Evolutionary conservation across 2,113 vertebrate genomes (phyloP).

Genomic region (Barbus barbus): DNA sequence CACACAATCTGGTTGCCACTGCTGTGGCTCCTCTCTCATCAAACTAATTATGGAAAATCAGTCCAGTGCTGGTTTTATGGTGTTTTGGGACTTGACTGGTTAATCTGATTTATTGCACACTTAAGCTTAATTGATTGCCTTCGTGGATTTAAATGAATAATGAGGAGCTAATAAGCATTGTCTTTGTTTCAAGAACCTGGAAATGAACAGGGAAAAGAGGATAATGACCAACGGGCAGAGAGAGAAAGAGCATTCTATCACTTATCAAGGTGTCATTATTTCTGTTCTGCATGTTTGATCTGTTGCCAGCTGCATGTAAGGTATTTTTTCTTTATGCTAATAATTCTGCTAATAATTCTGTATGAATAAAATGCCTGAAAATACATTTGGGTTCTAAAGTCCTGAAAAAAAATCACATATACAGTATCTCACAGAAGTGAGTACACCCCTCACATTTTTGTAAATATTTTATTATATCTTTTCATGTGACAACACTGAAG

Average conservation of each 20-base stretch:
- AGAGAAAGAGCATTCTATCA: conserved; percentile 58
- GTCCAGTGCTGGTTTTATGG: conserved; percentile 69
- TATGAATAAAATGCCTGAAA: background rate
- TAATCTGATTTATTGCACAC: conserved; percentile 79
- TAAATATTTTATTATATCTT: too few relatives aligned
- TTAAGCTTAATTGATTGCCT: conserved; percentile 79
- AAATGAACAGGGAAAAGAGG: conserved; percentile 47
- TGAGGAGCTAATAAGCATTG: conserved; percentile 72
- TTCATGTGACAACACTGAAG: too few relatives aligned
- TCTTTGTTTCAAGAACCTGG: conserved; percentile 67
- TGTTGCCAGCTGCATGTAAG: background rate
- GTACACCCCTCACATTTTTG: too few relatives aligned
- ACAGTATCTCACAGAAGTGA: too few relatives aligned
- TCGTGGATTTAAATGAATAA: conserved; percentile 79
- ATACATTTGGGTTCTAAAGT: background rate
- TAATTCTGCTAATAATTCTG: background rate
- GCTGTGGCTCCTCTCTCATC: background rate
- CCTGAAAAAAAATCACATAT: too few relatives aligned
- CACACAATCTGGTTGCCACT: background rate
- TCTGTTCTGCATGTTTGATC: background rate
- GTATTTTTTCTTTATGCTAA: background rate
- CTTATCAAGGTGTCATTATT: conserved; percentile 44
- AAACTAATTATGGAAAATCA: conserved; percentile 16
- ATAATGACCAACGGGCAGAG: conserved; percentile 61
- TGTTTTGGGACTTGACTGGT: conserved; percentile 78